Evolutionary conservation across 2,113 vertebrate species (phyloP).

Genomic region (Semnornis frantzii): DNA sequence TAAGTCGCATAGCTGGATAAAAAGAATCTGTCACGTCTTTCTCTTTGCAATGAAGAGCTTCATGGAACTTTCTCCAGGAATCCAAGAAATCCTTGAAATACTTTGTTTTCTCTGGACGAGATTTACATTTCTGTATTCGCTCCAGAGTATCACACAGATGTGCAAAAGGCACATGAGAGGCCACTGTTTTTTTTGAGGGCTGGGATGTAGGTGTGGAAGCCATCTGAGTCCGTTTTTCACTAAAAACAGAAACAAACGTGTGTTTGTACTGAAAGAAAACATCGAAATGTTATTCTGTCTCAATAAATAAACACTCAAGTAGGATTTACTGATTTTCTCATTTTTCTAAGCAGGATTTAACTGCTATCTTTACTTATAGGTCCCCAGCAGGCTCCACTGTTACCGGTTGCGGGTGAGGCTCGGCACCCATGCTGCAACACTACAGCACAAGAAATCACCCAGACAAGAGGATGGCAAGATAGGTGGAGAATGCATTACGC

Average conservation of each 20-base stretch:
- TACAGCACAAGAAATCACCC: rapidly evolving
- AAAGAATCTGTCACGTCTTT: slow-evolving; percentile 89
- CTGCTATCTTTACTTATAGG: rapidly evolving
- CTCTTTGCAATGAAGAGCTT: slow-evolving; percentile 87
- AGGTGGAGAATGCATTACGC: not conserved
- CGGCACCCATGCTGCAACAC: not conserved
- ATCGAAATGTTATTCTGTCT: rapidly evolving
- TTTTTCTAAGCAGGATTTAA: not conserved
- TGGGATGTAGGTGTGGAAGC: slow-evolving; percentile 57
- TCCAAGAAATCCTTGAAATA: slow-evolving; percentile 87
- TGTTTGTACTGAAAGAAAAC: not conserved
- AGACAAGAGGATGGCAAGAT: rapidly evolving
- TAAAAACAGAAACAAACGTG: not conserved
- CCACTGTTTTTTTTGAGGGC: slow-evolving; percentile 76
- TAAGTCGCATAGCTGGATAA: slow-evolving; percentile 94
- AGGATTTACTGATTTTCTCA: not conserved
- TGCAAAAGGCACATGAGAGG: slow-evolving; percentile 89
- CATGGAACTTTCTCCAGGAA: slow-evolving; percentile 93
- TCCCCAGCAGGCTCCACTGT: rapidly evolving
- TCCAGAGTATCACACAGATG: slow-evolving; percentile 90
- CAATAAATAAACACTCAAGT: not conserved
- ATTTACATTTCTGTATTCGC: slow-evolving; percentile 87
- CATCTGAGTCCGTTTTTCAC: slow-evolving; percentile 46
- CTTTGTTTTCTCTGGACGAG: slow-evolving; percentile 86
- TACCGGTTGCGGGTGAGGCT: rapidly evolving